Conservation (phyloP, 2,113 vertebrate species). For the Alectura lathami region DNA sequence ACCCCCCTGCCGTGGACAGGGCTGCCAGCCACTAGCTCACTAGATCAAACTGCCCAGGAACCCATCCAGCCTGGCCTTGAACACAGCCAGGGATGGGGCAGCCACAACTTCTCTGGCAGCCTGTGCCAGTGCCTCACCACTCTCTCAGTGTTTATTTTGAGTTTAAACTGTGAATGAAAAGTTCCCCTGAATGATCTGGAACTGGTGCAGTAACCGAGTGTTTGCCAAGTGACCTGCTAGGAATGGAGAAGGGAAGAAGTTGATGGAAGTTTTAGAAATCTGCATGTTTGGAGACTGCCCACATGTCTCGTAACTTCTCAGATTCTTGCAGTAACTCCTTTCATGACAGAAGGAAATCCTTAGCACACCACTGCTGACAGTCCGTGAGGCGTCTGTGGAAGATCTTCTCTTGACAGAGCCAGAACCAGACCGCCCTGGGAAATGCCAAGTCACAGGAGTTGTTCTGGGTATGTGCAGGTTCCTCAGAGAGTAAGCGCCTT, state of each 20-base stretch:
- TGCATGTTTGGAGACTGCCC: neutral
- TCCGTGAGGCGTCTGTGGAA: constrained; percentile 89
- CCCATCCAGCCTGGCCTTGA: too few relatives aligned
- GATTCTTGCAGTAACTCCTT: constrained; percentile 44
- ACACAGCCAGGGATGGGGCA: too few relatives aligned
- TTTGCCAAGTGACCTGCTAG: neutral
- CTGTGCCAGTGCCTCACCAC: too few relatives aligned
- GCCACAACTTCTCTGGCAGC: too few relatives aligned
- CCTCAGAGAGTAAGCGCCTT: neutral
- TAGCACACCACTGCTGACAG: constrained; percentile 83
- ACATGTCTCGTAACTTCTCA: neutral
- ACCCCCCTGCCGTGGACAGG: too few relatives aligned
- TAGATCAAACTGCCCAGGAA: too few relatives aligned
- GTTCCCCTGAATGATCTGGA: neutral
- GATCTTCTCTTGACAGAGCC: constrained; percentile 84
- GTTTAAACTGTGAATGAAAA: neutral
- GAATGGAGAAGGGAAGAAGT: neutral
- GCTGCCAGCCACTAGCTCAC: too few relatives aligned
- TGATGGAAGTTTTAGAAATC: neutral
- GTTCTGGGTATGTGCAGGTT: constrained; percentile 78
- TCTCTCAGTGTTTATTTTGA: too few relatives aligned
- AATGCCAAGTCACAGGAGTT: constrained; percentile 83
- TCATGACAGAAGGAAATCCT: constrained; percentile 85
- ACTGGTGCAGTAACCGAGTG: neutral
- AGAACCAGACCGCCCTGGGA: constrained; percentile 78